phyloP scores from a whole-genome alignment of 2,797 vertebrate species.

The Gymnocypris eckloni region DNA sequence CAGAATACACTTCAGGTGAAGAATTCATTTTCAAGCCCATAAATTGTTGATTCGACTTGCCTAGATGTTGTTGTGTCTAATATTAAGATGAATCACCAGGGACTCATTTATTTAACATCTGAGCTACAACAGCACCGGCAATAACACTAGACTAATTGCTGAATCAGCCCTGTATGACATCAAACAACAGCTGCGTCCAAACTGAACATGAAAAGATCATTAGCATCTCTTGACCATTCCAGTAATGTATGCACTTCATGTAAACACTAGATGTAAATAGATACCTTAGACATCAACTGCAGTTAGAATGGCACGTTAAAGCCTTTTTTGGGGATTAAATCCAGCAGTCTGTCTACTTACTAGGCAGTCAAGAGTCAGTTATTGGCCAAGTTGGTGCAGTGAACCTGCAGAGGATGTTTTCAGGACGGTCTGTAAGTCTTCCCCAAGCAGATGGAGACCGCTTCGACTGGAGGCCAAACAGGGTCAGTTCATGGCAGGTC shows the following conservation, averaged over 20 bases:
- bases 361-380: background rate
- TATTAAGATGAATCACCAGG: background rate
- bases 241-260: background rate
- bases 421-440: conserved; percentile 39
- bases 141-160: background rate
- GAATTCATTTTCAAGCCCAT: background rate
- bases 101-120: conserved; percentile 17
- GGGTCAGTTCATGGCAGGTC: conserved; percentile 18
- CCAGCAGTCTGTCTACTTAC: background rate
- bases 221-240: background rate
- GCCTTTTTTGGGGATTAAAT: conserved; percentile 12
- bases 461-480: background rate
- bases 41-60: background rate
- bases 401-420: conserved; percentile 54
- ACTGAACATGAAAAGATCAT: background rate
- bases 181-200: conserved; percentile 29
- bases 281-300: background rate
- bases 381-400: background rate
- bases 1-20: conserved; percentile 1
- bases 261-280: background rate
- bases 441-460: conserved; percentile 36
- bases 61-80: background rate
- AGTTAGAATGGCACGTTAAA: background rate
- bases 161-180: background rate
- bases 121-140: background rate